phyloP scores from a whole-genome alignment of 2,888 invertebrate genomes.

The Conistra vaccinii region DNA sequence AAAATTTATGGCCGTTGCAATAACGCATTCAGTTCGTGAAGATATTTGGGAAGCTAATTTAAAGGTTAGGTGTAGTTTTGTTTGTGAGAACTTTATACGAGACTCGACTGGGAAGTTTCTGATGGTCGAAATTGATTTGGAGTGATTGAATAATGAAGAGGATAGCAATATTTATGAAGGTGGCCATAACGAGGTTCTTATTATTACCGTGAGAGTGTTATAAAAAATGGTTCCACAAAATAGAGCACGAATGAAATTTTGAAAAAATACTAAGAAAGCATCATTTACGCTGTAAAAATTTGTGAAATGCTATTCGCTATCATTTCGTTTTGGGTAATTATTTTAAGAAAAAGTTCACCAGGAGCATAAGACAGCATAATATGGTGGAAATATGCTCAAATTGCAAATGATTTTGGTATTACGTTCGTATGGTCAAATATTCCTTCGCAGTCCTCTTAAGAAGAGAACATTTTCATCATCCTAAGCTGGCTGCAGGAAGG shows the following conservation, averaged over 20 bases:
- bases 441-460: not conserved
- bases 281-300: not conserved
- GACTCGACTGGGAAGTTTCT: slow-evolving; percentile 50
- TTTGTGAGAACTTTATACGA: slow-evolving; percentile 64
- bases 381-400: not conserved
- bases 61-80: slow-evolving; percentile 2
- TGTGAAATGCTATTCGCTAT: not conserved
- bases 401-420: not conserved
- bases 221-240: not conserved
- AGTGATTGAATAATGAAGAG: not conserved
- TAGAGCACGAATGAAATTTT: not conserved
- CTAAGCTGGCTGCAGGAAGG: not conserved
- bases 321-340: not conserved
- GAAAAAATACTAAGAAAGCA: not conserved
- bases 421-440: not conserved
- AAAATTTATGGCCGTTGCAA: slow-evolving; percentile 41
- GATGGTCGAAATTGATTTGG: not conserved
- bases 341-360: not conserved
- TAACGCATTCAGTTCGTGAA: slow-evolving; percentile 48
- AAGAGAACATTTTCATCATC: not conserved
- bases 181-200: not conserved
- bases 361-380: not conserved
- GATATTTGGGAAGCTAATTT: slow-evolving; percentile 62
- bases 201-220: not conserved
- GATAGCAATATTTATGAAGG: not conserved